phyloP scores from a whole-genome alignment of 2,113 vertebrate species.

The Cromileptes altivelis region DNA sequence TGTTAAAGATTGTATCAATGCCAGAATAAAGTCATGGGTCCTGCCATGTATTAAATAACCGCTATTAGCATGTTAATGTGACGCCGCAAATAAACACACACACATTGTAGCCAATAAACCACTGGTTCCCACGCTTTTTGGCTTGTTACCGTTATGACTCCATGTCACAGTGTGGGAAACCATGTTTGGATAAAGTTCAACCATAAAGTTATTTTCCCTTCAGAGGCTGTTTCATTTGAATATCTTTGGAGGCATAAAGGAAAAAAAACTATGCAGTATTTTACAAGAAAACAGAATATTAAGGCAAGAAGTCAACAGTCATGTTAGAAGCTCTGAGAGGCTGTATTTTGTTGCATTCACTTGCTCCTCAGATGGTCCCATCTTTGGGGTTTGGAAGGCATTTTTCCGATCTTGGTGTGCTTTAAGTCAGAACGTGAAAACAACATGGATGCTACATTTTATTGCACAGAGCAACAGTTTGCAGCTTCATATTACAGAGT shows the following conservation, averaged over 20 bases:
- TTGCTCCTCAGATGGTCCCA: no score
- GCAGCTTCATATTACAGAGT: no score
- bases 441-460: no score
- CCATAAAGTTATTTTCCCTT: background rate
- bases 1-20: constrained; percentile 26
- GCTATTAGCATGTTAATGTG: constrained; percentile 16
- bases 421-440: no score
- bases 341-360: no score
- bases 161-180: background rate
- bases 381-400: no score
- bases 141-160: background rate
- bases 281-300: background rate
- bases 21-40: constrained; percentile 16
- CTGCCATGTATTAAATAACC: constrained; percentile 9
- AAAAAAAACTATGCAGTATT: background rate
- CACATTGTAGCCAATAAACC: background rate
- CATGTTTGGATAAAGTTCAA: constrained; percentile 2
- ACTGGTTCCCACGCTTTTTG: background rate
- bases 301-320: no score
- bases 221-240: background rate
- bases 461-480: no score
- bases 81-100: background rate
- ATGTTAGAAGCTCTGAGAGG: background rate
- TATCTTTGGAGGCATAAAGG: background rate
- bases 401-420: no score